A percentile compares a stretch with the other conserved stretches of the same genome.
These are phyloP conservation scores for Pteronura brasiliensis DNA, from an alignment of 2,113 vertebrate species.

Conservation along the genomic window DNA sequence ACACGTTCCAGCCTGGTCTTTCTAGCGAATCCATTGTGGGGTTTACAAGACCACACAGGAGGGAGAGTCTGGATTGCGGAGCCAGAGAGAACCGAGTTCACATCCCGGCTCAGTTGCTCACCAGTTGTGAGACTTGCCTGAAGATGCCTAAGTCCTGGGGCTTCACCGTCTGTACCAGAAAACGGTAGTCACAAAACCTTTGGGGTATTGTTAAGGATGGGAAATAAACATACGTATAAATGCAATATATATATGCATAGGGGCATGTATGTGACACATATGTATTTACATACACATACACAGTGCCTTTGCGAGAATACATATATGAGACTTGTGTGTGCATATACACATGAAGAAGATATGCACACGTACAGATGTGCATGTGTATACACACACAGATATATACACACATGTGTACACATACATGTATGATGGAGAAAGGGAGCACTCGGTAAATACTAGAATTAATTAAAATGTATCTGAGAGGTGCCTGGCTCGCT, in stretches of 20 bases:
- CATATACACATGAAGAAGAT: too few relatives aligned
- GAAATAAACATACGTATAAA: neutral
- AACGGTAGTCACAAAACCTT: neutral
- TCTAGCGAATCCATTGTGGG: fast-evolving
- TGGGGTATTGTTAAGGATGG: neutral
- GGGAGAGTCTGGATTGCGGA: neutral
- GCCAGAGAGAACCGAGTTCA: neutral
- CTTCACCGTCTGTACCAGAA: neutral
- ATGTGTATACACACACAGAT: too few relatives aligned
- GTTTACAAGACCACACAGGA: neutral
- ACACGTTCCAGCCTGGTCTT: neutral
- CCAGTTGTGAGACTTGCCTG: neutral
- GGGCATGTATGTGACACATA: too few relatives aligned
- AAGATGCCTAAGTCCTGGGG: neutral
- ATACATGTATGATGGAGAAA: neutral
- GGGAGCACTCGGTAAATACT: neutral
- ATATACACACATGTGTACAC: neutral
- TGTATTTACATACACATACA: too few relatives aligned
- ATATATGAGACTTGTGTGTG: fast-evolving
- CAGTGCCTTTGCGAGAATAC: neutral
- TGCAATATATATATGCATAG: too few relatives aligned
- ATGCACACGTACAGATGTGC: too few relatives aligned
- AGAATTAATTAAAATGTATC: neutral
- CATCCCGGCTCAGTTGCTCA: neutral
- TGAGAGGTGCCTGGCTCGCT: neutral